phyloP scores from a whole-genome alignment of 2,113 vertebrate genomes.

The Dasyornis broadbenti region DNA sequence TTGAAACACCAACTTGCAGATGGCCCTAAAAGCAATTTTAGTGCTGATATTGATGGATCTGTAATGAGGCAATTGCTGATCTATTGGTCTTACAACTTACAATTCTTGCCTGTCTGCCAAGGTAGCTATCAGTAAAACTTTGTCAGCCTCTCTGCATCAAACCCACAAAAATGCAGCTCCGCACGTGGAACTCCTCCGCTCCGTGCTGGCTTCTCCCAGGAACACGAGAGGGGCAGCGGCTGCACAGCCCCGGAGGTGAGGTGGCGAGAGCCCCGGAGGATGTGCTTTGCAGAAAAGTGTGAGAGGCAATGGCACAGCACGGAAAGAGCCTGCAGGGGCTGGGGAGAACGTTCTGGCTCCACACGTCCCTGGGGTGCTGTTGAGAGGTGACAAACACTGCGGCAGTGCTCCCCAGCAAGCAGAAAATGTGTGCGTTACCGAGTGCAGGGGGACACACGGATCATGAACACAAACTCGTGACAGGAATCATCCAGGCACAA shows the following conservation, averaged over 20 bases:
- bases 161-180: neutral
- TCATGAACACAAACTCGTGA: fast-evolving
- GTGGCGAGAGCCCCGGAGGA: neutral
- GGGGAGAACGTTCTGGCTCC: neutral
- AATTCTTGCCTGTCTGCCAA: neutral
- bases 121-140: neutral
- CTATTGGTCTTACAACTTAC: neutral
- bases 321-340: neutral
- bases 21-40: neutral
- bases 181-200: neutral
- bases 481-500: neutral
- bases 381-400: neutral
- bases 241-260: neutral
- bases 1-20: neutral
- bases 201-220: neutral
- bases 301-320: neutral
- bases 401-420: neutral
- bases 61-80: neutral
- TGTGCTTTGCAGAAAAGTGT: neutral
- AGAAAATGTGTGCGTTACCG: neutral
- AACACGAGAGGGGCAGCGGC: neutral
- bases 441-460: neutral
- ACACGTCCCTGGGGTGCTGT: neutral
- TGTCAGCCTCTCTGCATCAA: slow-evolving; percentile 35
- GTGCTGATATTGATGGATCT: neutral